Percentiles rank a stretch among this genome's conserved stretches.
Evolutionary conservation across 1,140 invertebrate species (phyloP).

Genomic region (Popillia japonica): DNA sequence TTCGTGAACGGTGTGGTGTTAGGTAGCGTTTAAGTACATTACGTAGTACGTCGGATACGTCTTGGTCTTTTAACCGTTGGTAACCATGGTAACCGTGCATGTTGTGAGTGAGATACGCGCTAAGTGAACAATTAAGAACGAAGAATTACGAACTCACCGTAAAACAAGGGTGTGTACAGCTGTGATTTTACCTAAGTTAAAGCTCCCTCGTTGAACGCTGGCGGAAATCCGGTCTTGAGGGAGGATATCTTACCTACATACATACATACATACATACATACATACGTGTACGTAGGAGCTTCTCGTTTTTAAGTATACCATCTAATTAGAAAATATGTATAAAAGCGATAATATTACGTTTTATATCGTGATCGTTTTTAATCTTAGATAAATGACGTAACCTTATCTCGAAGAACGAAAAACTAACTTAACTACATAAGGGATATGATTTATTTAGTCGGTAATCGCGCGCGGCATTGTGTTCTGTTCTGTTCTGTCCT

Average conservation of each 20-base stretch:
- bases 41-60: no score
- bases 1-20: background rate
- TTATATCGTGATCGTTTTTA: constrained; percentile 35
- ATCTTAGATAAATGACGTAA: constrained; percentile 40
- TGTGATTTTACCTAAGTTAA: constrained; percentile 42
- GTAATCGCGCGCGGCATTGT: no score
- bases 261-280: no score
- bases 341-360: background rate
- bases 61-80: constrained; percentile 10
- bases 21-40: no score
- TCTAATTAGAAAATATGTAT: no score
- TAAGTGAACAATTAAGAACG: no score
- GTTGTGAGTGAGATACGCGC: constrained; percentile 43
- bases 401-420: constrained; percentile 36
- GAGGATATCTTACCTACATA: background rate
- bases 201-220: background rate
- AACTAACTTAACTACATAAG: no score
- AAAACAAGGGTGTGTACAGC: constrained; percentile 34
- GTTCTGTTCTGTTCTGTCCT: no score
- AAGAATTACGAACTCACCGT: no score
- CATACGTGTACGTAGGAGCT: no score
- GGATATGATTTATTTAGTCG: no score
- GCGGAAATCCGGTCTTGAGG: constrained; percentile 47
- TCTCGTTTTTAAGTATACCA: no score
- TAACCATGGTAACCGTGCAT: constrained; percentile 39